These are phyloP conservation scores for Himalopsyche japonica DNA, from an alignment of 2,888 invertebrate genomes.

Conservation along the genomic window DNA sequence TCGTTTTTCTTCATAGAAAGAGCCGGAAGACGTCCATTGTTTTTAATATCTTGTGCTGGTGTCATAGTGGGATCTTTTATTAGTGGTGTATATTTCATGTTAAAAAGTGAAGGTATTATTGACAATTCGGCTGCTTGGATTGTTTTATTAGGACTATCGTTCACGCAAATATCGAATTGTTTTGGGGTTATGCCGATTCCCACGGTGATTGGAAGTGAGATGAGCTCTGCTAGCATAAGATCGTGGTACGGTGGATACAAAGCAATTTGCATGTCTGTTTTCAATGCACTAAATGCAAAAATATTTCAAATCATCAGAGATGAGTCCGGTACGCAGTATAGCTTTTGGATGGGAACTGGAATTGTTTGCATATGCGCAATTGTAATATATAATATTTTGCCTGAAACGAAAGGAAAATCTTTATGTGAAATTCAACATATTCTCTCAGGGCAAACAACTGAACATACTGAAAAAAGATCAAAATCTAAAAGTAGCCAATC, in stretches of 20 bases:
- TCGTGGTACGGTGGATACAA: slow-evolving; percentile 23
- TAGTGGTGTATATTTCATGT: slow-evolving; percentile 11
- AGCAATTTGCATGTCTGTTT: slow-evolving; percentile 6
- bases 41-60: slow-evolving; percentile 6
- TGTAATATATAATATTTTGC: not conserved
- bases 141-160: slow-evolving; percentile 3
- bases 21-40: slow-evolving; percentile 3
- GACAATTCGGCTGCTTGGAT: not conserved
- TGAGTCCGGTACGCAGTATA: not conserved
- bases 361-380: not conserved
- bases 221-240: slow-evolving; percentile 24
- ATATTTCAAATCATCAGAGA: slow-evolving; percentile 15
- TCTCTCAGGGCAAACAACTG: not conserved
- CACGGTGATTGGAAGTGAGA: slow-evolving; percentile 15
- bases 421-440: slow-evolving; percentile 20
- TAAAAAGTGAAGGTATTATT: not conserved
- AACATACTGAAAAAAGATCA: not conserved
- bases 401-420: slow-evolving; percentile 23
- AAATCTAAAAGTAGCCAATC: not conserved
- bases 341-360: slow-evolving; percentile 10
- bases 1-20: slow-evolving; percentile 14
- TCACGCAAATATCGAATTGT: slow-evolving; percentile 3
- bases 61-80: slow-evolving; percentile 8
- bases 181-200: slow-evolving; percentile 2
- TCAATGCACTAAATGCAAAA: slow-evolving; percentile 4